These are phyloP conservation scores for Phyllotis vaccarum DNA, from an alignment of 2,797 vertebrate genomes.

Conservation along the genomic window DNA sequence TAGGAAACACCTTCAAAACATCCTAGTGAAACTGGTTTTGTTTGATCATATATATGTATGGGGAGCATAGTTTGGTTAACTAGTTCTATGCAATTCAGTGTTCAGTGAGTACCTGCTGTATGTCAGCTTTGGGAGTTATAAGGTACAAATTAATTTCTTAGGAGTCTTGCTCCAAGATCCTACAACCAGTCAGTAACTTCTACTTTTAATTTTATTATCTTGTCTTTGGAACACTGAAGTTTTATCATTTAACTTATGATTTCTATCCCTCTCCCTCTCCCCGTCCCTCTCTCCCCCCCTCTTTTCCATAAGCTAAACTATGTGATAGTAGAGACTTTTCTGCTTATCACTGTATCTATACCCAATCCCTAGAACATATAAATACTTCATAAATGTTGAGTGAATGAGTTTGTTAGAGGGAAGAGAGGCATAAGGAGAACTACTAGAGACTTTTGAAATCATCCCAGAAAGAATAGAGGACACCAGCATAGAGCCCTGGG, in stretches of 20 bases:
- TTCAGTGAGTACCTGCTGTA: background rate
- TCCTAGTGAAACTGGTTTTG: background rate
- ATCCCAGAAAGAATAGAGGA: background rate
- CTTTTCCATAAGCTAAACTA: background rate
- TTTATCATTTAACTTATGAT: slow-evolving; percentile 3
- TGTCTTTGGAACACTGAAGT: slow-evolving; percentile 26
- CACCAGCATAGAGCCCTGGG: background rate
- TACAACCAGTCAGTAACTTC: background rate
- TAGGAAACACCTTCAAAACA: background rate
- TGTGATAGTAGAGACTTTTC: background rate
- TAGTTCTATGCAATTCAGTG: background rate
- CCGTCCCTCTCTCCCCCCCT: background rate
- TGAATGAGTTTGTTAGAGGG: background rate
- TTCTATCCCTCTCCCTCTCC: background rate
- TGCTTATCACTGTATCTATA: background rate
- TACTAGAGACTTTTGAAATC: background rate
- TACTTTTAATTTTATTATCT: background rate
- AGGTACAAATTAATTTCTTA: background rate
- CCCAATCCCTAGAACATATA: background rate
- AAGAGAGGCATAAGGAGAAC: background rate
- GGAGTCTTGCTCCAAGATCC: background rate
- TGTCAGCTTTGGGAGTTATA: background rate
- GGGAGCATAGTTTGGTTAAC: background rate
- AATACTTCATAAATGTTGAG: background rate
- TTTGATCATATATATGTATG: background rate